Percentiles rank a stretch among this genome's conserved stretches.
Evolutionary conservation across 2,888 invertebrate species (phyloP).

Genomic region (Xylophagus ater): DNA sequence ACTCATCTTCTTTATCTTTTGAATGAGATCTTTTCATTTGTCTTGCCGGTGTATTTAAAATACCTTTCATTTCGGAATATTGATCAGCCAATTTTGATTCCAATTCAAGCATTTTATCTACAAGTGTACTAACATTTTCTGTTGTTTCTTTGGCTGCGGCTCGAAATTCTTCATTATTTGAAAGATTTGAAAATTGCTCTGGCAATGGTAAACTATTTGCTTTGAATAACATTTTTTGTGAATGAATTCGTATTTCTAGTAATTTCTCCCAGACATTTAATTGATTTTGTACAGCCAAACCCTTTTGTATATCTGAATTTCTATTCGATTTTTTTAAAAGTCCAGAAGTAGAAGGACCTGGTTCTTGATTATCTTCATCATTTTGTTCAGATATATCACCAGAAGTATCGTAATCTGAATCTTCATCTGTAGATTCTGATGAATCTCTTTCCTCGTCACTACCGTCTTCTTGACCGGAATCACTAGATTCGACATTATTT

Average conservation of each 20-base stretch:
- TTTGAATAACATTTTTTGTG: constrained; percentile 67
- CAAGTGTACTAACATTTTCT: constrained; percentile 44
- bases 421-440: constrained; percentile 25
- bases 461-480: constrained; percentile 12
- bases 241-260: constrained; percentile 73
- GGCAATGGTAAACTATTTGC: constrained; percentile 70
- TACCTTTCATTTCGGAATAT: constrained; percentile 55
- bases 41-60: constrained; percentile 31
- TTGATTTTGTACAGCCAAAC: constrained; percentile 57
- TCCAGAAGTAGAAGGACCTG: constrained; percentile 2
- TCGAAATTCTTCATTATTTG: constrained; percentile 42
- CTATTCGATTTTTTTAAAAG: constrained; percentile 32
- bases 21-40: constrained; percentile 20
- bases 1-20: constrained; percentile 11
- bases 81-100: constrained; percentile 50
- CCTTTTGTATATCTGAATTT: constrained; percentile 49
- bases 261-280: constrained; percentile 72
- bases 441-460: constrained; percentile 23
- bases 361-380: constrained; percentile 34
- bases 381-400: constrained; percentile 5
- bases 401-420: constrained; percentile 19
- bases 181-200: too few species aligned
- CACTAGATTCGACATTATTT: constrained; percentile 16
- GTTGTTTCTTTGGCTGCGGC: constrained; percentile 44
- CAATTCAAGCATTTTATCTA: constrained; percentile 52